Evolutionary conservation across 1,140 invertebrate genomes (phyloP).

Genomic region (Macrotrachela quadricornifera): DNA sequence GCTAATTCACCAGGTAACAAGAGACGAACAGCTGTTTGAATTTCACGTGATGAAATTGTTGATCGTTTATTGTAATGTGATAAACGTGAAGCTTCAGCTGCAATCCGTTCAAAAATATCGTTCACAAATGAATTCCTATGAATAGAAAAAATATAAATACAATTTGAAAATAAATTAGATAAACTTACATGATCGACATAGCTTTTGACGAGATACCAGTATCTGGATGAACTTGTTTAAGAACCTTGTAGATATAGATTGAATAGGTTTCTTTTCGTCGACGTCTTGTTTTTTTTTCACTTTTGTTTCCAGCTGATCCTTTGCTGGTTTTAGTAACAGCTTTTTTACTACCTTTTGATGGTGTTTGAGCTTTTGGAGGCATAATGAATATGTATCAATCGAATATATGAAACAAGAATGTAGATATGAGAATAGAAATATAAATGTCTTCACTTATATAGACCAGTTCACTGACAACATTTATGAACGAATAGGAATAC

Average conservation of each 20-base stretch:
- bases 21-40: slow-evolving; percentile 40
- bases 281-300: background rate
- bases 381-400: background rate
- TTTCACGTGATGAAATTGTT: slow-evolving; percentile 37
- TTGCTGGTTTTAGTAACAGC: background rate
- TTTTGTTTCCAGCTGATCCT: background rate
- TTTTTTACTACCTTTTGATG: slow-evolving; percentile 1
- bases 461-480: too few species aligned
- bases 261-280: slow-evolving; percentile 9
- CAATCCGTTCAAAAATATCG: slow-evolving; percentile 45
- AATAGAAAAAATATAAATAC: too few species aligned
- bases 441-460: too few species aligned
- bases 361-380: background rate
- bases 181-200: slow-evolving; percentile 38
- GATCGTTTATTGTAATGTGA: slow-evolving; percentile 48
- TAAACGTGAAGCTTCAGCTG: slow-evolving; percentile 43
- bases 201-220: slow-evolving; percentile 35
- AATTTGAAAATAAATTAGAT: too few species aligned
- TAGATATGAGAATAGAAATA: too few species aligned
- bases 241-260: slow-evolving; percentile 19
- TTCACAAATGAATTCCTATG: slow-evolving; percentile 38
- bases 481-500: too few species aligned
- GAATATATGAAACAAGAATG: too few species aligned
- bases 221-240: slow-evolving; percentile 33
- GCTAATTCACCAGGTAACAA: slow-evolving; percentile 41